Evolutionary conservation across 2,113 vertebrate genomes (phyloP).

Genomic region (Cinclus mexicanus): DNA sequence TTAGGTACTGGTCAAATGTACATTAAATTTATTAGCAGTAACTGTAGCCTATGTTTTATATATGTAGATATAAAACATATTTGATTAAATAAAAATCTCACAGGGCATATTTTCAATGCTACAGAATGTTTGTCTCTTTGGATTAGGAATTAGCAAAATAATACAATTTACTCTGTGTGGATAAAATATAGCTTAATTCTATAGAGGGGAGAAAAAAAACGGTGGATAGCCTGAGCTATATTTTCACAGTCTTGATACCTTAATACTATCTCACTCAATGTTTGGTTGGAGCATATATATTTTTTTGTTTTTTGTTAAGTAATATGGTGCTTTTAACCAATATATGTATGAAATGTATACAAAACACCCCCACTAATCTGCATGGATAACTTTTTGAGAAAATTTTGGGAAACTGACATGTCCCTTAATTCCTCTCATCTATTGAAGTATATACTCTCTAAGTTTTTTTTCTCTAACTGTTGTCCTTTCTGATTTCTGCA

Average conservation of each 20-base stretch:
- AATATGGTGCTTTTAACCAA: not conserved
- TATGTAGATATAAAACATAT: not conserved
- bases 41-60: not conserved
- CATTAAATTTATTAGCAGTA: not conserved
- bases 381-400: not conserved
- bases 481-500: not conserved
- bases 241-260: not conserved
- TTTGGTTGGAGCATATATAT: not conserved
- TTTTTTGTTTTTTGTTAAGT: not conserved
- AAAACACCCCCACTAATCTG: fast-evolving
- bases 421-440: not conserved
- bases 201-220: not conserved
- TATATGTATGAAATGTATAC: not conserved
- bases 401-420: not conserved
- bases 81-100: not conserved
- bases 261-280: not conserved
- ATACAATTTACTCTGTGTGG: not conserved
- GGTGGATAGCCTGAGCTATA: not conserved
- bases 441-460: not conserved
- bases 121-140: not conserved
- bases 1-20: constrained; percentile 5
- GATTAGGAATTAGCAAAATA: constrained; percentile 28
- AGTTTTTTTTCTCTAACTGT: not conserved
- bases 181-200: constrained; percentile 28
- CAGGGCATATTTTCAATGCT: not conserved